Base-by-base conservation (phyloP, 2,888 invertebrate species). In the Troides oblongomaculatus region DNA sequence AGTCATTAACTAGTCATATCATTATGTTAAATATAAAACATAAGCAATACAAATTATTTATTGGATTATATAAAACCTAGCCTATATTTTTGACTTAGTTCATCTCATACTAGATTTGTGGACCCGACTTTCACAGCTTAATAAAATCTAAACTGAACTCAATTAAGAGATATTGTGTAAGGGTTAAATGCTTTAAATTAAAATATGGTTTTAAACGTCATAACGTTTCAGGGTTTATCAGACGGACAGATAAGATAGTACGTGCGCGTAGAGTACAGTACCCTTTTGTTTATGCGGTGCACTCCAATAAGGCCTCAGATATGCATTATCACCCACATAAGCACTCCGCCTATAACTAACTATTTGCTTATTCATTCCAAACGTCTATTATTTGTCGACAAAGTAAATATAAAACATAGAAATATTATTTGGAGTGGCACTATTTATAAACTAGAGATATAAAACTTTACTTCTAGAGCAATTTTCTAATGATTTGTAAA, bases 281-380 rank as follows among this genome's bases (percentile, higher is more conserved):
- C 84, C 84, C 86, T 85, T 87, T 89, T 90, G 88, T 90, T 88
- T 87, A 87, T 84, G 81, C 81, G 77, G 78, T 86, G 85, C 87
- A 85, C 86, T 87, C 81, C 79, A 82, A 81, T 79, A 83, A 85
- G 84, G 86, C 84, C 84, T 81, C 81, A 84, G 88, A 89, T 88
- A 88, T 83, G 81, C 78, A 82, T 83, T 89, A 89, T 88, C 87
- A 84, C 79, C 76, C 76, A 73, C 77, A 73, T 74, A 82, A 82
- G 80, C 81, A 80, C 72, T 70, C 72, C 43, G 63, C 61, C 66
- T 68, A 68, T 66, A 68, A 74, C 71, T n/a, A 64, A 75, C 74
- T 83, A 82, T 83, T 84, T 85, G 82, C 84, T 85, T 83, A 85
- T 84, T 85, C 85, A 85, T 75, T 79, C 76, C 73, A 77, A 74